phyloP scores from a whole-genome alignment of 2,888 invertebrate species.

The Euzophera pinguis region DNA sequence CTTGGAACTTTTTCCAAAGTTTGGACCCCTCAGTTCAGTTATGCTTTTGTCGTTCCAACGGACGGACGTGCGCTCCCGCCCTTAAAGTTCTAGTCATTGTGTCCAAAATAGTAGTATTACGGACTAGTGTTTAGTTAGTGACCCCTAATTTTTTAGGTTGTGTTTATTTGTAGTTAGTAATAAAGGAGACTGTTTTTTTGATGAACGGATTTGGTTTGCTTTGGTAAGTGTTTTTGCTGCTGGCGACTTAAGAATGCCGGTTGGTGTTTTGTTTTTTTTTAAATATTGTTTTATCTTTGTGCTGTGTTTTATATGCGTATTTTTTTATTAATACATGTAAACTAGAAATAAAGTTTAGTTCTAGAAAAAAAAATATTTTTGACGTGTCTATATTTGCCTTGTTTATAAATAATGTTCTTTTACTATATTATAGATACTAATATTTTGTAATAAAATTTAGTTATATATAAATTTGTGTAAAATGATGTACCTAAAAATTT shows the following conservation, averaged over 20 bases:
- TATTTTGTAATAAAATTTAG: too few relatives aligned
- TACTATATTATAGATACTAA: too few relatives aligned
- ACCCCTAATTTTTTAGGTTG: slow-evolving; percentile 27
- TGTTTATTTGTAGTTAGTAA: slow-evolving; percentile 28
- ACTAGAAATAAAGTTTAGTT: too few relatives aligned
- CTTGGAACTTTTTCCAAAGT: slow-evolving; percentile 60
- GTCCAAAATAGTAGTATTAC: slow-evolving; percentile 64
- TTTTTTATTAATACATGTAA: too few relatives aligned
- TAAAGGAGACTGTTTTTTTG: slow-evolving; percentile 47
- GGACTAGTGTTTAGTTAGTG: slow-evolving; percentile 39
- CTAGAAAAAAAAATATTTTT: too few relatives aligned
- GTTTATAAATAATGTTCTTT: too few relatives aligned
- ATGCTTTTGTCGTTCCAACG: slow-evolving; percentile 69
- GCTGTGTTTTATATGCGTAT: neutral
- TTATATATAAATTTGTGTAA: too few relatives aligned
- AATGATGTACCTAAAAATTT: too few relatives aligned
- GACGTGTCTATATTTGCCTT: too few relatives aligned
- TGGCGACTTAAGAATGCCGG: neutral
- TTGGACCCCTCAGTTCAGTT: slow-evolving; percentile 76
- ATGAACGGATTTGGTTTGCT: slow-evolving; percentile 77
- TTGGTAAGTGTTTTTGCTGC: slow-evolving; percentile 54
- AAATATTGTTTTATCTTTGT: neutral
- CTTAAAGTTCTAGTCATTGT: slow-evolving; percentile 74
- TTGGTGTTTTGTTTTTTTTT: slow-evolving; percentile 3
- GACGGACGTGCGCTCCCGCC: slow-evolving; percentile 60